These are phyloP conservation scores for Idaea straminata DNA, from an alignment of 2,888 invertebrate genomes.

Conservation along the genomic window DNA sequence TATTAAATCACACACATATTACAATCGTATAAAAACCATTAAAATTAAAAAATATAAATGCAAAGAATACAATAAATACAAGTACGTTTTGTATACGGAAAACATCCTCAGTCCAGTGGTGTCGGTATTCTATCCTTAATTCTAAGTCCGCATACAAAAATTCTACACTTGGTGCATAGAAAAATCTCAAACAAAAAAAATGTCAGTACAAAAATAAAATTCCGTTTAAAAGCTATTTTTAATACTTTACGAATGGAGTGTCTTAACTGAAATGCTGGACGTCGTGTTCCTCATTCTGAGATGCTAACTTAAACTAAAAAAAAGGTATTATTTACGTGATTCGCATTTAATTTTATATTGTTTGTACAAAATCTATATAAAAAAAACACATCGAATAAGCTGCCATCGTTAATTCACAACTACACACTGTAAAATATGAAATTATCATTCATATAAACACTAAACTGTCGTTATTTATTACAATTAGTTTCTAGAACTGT, in stretches of 20 bases:
- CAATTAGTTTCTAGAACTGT: not conserved
- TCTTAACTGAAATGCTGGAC: slow-evolving; percentile 29
- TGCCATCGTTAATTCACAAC: slow-evolving; percentile 51
- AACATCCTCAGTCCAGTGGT: slow-evolving; percentile 41
- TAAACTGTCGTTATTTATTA: slow-evolving; percentile 3
- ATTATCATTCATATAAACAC: not conserved
- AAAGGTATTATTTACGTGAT: slow-evolving; percentile 43
- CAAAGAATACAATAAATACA: slow-evolving; percentile 16
- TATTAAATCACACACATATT: slow-evolving; percentile 26
- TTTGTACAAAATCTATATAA: slow-evolving; percentile 40
- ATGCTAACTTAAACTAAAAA: slow-evolving; percentile 17
- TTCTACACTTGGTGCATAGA: slow-evolving; percentile 59
- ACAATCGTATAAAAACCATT: slow-evolving; percentile 14
- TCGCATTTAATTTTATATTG: slow-evolving; percentile 48
- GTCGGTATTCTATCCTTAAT: slow-evolving; percentile 44
- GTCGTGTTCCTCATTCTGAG: slow-evolving; percentile 9
- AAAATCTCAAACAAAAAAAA: slow-evolving; percentile 48
- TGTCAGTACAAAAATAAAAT: slow-evolving; percentile 68
- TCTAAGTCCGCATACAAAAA: slow-evolving; percentile 53
- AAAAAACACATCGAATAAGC: slow-evolving; percentile 51
- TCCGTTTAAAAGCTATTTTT: slow-evolving; percentile 46
- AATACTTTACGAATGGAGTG: slow-evolving; percentile 58
- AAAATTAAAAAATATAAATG: slow-evolving; percentile 21
- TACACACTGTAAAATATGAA: slow-evolving; percentile 14
- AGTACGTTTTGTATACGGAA: slow-evolving; percentile 29